Evolutionary conservation across 2,888 invertebrate genomes (phyloP).

Genomic region (Neocrepidodera transversa): DNA sequence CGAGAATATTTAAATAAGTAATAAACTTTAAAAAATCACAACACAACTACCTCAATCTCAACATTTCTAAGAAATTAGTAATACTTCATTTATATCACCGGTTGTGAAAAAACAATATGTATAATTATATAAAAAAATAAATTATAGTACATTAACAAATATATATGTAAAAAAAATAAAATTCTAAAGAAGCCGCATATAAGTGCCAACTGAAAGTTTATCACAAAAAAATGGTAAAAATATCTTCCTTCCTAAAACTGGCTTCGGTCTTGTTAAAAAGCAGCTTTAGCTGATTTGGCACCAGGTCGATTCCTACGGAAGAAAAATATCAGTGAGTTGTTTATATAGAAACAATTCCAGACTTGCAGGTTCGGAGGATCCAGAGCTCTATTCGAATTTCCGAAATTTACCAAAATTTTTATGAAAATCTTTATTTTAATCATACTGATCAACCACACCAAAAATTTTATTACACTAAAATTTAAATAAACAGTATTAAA

Average conservation of each 20-base stretch:
- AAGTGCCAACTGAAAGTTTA: constrained; percentile 21
- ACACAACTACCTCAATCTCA: not conserved
- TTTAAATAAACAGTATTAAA: constrained; percentile 5
- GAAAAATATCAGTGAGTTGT: constrained; percentile 37
- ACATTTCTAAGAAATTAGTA: constrained; percentile 16
- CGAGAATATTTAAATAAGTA: not conserved
- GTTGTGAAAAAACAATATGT: constrained; percentile 26
- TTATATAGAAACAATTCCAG: constrained; percentile 8
- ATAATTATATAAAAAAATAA: constrained; percentile 34
- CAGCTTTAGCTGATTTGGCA: constrained; percentile 53
- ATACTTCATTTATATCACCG: constrained; percentile 25
- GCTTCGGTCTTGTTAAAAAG: constrained; percentile 36
- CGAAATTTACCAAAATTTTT: constrained; percentile 19
- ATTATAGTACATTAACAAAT: constrained; percentile 26
- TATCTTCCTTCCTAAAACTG: not conserved
- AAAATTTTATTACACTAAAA: constrained; percentile 21
- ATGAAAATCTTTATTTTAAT: constrained; percentile 17
- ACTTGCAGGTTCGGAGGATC: not conserved
- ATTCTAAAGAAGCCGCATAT: constrained; percentile 26
- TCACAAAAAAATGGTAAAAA: constrained; percentile 28
- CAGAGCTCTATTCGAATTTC: constrained; percentile 6
- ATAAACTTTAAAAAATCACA: constrained; percentile 4
- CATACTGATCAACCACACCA: constrained; percentile 21
- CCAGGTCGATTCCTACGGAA: constrained; percentile 47
- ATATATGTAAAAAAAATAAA: constrained; percentile 31